Evolutionary conservation across 1,140 invertebrate genomes (phyloP), one percentile per base, ranked within the genome.

Genomic region (Drusus annulatus): DNA sequence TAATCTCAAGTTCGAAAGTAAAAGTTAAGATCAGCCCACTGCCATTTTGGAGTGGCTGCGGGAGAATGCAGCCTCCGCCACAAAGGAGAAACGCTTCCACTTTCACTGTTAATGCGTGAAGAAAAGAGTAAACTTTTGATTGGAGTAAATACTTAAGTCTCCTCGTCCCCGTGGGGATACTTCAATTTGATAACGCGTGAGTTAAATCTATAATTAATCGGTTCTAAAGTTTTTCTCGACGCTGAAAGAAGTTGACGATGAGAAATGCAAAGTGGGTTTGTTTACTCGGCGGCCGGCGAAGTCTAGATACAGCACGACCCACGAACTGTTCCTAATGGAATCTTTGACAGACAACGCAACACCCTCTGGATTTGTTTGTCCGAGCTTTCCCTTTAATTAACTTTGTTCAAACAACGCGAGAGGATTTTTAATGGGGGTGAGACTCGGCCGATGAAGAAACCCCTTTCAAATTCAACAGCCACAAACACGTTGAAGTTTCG

Each of bases 261-360:
- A 45, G 51, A 69, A 45, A 50, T 69, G 7, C 13, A 45, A 60
- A 60, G 56, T 65, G 16, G 17, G 19, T 63, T 8, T 25, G 36
- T 56, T 16, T 25, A 65, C 25, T 25, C 62, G 62, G 25, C 3
- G 62, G 13, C 65, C 65, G 15, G n/a, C n/a, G 65, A 69, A 21
- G n/a, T n/a, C n/a, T 25, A 50, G 65, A 69, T 69, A 69, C 65
- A 69, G 65, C 65, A 69, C 65, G 65, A 17, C 36, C 36, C 65
- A 15, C 16, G 25, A 17, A 45, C 65, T 50, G 36, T 36, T 51
- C 36, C 65, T 74, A 74, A 74, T 74, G 69, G 69, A 74, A 74
- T 54, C 52, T 74, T 74, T 71, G 69, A 74, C 69, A 74, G 69
- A 74, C 69, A 54, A 74, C 50, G 54, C 52, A 74, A 74, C 69